phyloP scores from a whole-genome alignment of 2,797 vertebrate species.

The Trichosurus vulpecula region DNA sequence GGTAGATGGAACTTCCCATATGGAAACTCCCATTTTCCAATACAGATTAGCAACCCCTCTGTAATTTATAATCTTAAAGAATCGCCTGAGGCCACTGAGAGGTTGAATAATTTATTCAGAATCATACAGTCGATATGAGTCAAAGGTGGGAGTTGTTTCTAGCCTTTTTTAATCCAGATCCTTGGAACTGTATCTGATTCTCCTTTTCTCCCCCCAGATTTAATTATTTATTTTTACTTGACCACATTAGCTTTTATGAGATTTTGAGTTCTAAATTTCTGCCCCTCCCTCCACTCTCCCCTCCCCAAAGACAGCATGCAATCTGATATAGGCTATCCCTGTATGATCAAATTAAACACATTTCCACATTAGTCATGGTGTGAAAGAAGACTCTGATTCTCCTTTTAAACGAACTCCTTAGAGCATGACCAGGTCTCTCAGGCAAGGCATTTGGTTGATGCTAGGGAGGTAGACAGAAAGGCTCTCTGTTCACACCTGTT shows the following conservation, averaged over 20 bases:
- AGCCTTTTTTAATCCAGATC: neutral
- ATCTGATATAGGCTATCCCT: too few species aligned
- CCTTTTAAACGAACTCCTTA: neutral
- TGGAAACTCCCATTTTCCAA: neutral
- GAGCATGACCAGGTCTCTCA: neutral
- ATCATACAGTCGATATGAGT: neutral
- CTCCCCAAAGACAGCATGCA: too few species aligned
- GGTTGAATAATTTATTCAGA: neutral
- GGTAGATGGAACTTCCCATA: neutral
- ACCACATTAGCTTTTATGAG: too few species aligned
- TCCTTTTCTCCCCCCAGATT: neutral
- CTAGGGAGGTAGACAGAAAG: neutral
- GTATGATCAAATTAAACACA: too few species aligned
- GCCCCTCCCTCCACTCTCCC: too few species aligned
- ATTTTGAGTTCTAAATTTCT: too few species aligned
- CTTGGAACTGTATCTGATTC: neutral
- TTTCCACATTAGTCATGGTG: too few species aligned
- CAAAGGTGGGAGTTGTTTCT: neutral
- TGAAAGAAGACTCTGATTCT: neutral
- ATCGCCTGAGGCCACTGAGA: neutral
- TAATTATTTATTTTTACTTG: too few species aligned
- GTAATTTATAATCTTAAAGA: neutral
- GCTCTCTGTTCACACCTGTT: neutral
- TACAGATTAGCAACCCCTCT: neutral
- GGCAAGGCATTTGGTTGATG: neutral